Base-by-base conservation (phyloP, 1,140 invertebrate species). In the Chrysomallon squamiferum region DNA sequence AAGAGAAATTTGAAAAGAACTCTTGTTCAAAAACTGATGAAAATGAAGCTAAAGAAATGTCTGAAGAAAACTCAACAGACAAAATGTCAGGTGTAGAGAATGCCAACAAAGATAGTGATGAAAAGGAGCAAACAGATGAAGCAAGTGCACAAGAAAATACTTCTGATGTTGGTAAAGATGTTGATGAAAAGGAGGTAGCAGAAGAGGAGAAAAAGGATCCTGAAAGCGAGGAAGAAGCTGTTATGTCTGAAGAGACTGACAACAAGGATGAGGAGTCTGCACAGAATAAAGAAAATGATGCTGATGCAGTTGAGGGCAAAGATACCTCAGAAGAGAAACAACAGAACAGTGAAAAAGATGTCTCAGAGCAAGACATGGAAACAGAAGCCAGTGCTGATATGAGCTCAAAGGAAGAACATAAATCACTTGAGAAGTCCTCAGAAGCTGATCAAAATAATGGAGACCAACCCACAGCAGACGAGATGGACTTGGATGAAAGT, bases 241-340 rank as follows among this genome's bases (percentile, higher is more conserved):
- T 18, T 18, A 38, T 38, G 2, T 20, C 47, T 61, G 64, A 35
- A 18, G 50, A 27, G 15, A 35, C 29, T 22, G 43, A 35, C 2
- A 64, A 76, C 30, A 62, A 58, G 25, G 65, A 67, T 58, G 68
- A 73, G 6, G 30, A 64, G 13, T 35, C 18, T 27, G 32, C 33
- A 50, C 27, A 64, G n/a, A 15, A 20, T 54, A 70, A 33, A n/a
- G 58, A 47, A 27, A 6, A 56, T 68, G 41, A 32, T 49, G 20
- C 38, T 9, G 27, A 32, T 22, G 43, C 43, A 11, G 13, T 32
- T 47, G 52, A 41, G 32, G 56, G 49, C n/a, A 27, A n/a, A 27
- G 49, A 50, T 22, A n/a, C n/a, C 49, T 22, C 11, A 32, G 33
- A 35, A 25, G 30, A 38, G 29, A 64, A 30, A 30, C 18, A 33